A percentile compares a stretch with the other conserved stretches of the same genome.
Conservation (phyloP, 2,797 vertebrate species). For the Coendou prehensilis region DNA sequence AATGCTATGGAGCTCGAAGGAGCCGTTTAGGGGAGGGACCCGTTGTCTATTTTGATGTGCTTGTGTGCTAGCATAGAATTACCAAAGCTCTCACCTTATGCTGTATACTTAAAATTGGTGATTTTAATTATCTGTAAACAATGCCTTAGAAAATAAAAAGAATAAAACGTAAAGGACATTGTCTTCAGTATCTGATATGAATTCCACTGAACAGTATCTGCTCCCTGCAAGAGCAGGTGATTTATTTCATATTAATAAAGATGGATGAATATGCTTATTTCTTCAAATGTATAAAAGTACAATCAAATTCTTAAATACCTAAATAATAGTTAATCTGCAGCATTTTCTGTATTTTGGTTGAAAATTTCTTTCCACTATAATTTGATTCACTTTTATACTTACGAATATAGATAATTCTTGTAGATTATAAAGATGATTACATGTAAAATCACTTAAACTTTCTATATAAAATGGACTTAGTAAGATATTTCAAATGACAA, state of each 20-base stretch:
- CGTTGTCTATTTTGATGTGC: not conserved
- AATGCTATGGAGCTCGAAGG: not conserved
- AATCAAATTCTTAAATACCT: conserved; percentile 7
- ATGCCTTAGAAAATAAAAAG: not conserved
- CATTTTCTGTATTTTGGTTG: conserved; percentile 14
- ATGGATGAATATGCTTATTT: not conserved
- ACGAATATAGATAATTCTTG: not conserved
- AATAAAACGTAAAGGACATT: not conserved
- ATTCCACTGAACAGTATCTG: not conserved
- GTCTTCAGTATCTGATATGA: conserved; percentile 33
- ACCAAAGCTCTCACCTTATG: not conserved
- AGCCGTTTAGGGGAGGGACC: not conserved
- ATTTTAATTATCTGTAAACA: conserved; percentile 27
- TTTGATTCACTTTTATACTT: not conserved
- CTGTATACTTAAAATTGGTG: not conserved
- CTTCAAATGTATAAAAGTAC: not conserved
- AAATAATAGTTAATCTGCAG: not conserved
- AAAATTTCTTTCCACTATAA: not conserved
- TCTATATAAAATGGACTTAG: not conserved
- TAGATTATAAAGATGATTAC: not conserved
- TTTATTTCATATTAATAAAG: conserved; percentile 27
- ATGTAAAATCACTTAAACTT: not conserved
- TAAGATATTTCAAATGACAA: conserved; percentile 29
- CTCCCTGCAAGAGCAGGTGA: not conserved
- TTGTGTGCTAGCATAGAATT: not conserved